Conservation (phyloP, 2,113 vertebrate genomes). For the Tachuris rubrigastra region DNA sequence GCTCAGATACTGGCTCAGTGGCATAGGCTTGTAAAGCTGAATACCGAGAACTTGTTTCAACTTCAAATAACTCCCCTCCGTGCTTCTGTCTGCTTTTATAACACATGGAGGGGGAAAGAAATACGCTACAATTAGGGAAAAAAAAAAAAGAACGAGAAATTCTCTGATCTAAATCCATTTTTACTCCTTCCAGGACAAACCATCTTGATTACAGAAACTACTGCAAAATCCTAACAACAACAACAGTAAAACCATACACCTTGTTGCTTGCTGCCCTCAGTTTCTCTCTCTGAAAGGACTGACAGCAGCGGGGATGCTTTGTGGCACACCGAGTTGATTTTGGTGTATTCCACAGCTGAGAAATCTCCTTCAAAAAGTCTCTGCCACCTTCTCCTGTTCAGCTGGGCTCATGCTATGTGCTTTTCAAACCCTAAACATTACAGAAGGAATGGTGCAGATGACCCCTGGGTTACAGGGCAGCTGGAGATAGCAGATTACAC, state of each 20-base stretch:
- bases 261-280: neutral
- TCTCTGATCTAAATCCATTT: neutral
- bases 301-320: neutral
- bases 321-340: neutral
- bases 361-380: neutral
- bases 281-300: neutral
- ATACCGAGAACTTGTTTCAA: neutral
- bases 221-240: neutral
- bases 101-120: accelerated
- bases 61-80: neutral
- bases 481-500: neutral
- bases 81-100: neutral
- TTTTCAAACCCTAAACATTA: neutral
- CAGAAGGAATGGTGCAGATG: neutral
- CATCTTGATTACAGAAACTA: neutral
- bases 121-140: neutral
- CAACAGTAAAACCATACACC: neutral
- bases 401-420: neutral
- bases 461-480: neutral
- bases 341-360: neutral
- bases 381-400: neutral
- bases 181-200: neutral
- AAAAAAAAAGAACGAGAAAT: neutral
- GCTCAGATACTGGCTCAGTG: neutral
- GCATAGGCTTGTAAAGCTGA: neutral